Evolutionary conservation across 2,888 invertebrate species (phyloP).

Genomic region (Chamaedrilus cognettii): DNA sequence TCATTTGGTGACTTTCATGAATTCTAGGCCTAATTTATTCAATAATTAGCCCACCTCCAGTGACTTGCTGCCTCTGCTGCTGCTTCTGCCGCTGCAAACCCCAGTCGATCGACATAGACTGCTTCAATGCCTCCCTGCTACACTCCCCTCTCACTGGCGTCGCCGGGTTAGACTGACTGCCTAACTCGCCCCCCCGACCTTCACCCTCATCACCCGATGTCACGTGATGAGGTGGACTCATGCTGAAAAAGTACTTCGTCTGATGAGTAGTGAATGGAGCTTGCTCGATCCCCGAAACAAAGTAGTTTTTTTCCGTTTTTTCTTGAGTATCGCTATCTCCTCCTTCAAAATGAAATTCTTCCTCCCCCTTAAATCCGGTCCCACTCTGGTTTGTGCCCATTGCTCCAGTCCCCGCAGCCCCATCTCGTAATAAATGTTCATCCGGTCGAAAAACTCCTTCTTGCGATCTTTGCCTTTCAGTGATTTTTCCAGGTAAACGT

Average conservation of each 20-base stretch:
- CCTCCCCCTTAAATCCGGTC: slow-evolving; percentile 67
- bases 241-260: slow-evolving; percentile 38
- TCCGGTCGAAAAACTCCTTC: no score
- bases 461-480: no score
- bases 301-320: slow-evolving; percentile 32
- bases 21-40: no score
- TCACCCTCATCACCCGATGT: neutral
- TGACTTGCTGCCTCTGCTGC: no score
- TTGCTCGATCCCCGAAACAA: slow-evolving; percentile 36
- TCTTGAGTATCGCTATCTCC: neutral
- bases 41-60: no score
- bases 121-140: slow-evolving; percentile 30
- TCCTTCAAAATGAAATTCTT: no score
- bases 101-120: slow-evolving; percentile 10
- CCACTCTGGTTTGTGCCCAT: neutral
- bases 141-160: slow-evolving; percentile 25
- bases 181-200: neutral
- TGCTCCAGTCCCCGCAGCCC: slow-evolving; percentile 36
- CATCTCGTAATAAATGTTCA: no score
- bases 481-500: no score
- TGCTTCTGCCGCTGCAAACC: neutral
- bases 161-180: slow-evolving; percentile 29
- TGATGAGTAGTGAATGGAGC: slow-evolving; percentile 39
- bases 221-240: slow-evolving; percentile 19
- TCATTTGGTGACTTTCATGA: no score